Evolutionary conservation across 2,113 vertebrate genomes (phyloP).

Genomic region (Gasterosteus aculeatus): DNA sequence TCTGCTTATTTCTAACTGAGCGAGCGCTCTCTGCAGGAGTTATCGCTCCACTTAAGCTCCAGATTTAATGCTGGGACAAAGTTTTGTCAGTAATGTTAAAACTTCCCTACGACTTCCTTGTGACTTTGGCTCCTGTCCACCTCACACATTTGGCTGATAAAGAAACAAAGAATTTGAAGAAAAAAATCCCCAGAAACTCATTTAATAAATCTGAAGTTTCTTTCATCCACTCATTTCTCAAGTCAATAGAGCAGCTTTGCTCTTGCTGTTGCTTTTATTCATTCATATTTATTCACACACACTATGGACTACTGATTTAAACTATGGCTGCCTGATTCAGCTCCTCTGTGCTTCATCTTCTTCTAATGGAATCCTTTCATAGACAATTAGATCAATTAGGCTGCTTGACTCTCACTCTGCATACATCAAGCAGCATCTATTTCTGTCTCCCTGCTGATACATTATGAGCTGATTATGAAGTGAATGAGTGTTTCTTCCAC

Average conservation of each 20-base stretch:
- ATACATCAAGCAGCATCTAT: neutral
- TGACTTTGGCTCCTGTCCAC: neutral
- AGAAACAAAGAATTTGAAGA: neutral
- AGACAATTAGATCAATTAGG: neutral
- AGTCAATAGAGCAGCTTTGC: neutral
- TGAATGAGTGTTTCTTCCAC: neutral
- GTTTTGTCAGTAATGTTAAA: neutral
- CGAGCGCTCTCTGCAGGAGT: neutral
- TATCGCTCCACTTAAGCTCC: neutral
- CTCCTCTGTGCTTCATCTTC: neutral
- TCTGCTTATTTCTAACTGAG: neutral
- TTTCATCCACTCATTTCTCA: conserved; percentile 5
- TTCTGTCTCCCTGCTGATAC: neutral
- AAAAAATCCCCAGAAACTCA: no score
- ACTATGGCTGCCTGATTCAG: neutral
- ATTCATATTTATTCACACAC: conserved; percentile 60
- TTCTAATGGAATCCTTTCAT: neutral
- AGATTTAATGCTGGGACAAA: neutral
- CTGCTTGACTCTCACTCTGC: neutral
- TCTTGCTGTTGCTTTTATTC: conserved; percentile 35
- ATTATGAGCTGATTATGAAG: neutral
- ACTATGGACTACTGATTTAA: conserved; percentile 29
- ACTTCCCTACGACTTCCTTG: neutral
- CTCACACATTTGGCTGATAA: neutral
- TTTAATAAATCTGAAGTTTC: no score